Conservation (phyloP, 2,888 invertebrate genomes). For the Liodrosophila aerea region DNA sequence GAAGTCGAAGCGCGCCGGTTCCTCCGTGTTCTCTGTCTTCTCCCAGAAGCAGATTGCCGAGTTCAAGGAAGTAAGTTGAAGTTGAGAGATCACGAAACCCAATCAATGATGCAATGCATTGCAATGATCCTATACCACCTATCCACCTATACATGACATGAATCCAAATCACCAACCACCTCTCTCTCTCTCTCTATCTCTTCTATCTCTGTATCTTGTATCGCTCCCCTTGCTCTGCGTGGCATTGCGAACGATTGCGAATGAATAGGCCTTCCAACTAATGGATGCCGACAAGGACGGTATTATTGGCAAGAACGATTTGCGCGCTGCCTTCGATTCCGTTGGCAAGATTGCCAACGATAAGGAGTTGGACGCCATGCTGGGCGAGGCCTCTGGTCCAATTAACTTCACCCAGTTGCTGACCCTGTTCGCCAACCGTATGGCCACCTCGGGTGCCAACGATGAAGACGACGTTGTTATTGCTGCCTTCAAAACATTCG, state of each 20-base stretch:
- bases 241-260: too few species aligned
- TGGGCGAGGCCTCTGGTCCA: slow-evolving; percentile 93
- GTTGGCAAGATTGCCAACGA: slow-evolving; percentile 94
- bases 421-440: slow-evolving; percentile 94
- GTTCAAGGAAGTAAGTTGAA: slow-evolving; percentile 92
- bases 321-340: slow-evolving; percentile 95
- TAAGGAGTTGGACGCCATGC: slow-evolving; percentile 95
- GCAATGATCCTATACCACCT: too few species aligned
- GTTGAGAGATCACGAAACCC: slow-evolving; percentile 13
- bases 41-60: slow-evolving; percentile 97
- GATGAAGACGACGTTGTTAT: slow-evolving; percentile 96
- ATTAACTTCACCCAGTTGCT: slow-evolving; percentile 97
- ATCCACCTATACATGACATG: slow-evolving; percentile 17
- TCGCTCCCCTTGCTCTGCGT: slow-evolving; percentile 18
- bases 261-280: slow-evolving; percentile 92
- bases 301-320: slow-evolving; percentile 93
- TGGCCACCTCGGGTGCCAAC: slow-evolving; percentile 93
- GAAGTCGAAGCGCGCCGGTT: slow-evolving; percentile 93
- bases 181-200: slow-evolving; percentile 61
- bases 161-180: slow-evolving; percentile 71
- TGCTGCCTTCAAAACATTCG: slow-evolving; percentile 96
- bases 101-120: not conserved
- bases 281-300: slow-evolving; percentile 98
- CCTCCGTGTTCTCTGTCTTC: slow-evolving; percentile 98
- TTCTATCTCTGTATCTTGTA: slow-evolving; percentile 39